These are phyloP conservation scores for Heliothis subflexa DNA, from an alignment of 1,140 invertebrate species.

Conservation along the genomic window DNA sequence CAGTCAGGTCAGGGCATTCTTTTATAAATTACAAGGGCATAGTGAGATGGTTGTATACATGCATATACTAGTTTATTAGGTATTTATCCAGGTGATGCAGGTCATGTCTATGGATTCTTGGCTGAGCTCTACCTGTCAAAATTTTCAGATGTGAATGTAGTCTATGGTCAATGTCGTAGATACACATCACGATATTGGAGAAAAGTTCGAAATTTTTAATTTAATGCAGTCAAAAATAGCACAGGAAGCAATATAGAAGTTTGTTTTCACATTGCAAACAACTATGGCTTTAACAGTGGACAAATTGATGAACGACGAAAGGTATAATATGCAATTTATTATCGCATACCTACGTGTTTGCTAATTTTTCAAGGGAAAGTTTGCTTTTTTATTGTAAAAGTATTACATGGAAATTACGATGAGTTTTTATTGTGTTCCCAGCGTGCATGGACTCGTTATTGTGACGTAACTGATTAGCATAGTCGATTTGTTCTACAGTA, in stretches of 20 bases:
- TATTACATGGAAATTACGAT: slow-evolving; percentile 24
- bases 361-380: slow-evolving; percentile 67
- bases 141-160: slow-evolving; percentile 34
- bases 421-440: slow-evolving; percentile 14
- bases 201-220: slow-evolving; percentile 57
- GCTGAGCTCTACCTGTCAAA: slow-evolving; percentile 24
- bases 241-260: slow-evolving; percentile 44
- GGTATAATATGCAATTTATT: slow-evolving; percentile 61
- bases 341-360: slow-evolving; percentile 48
- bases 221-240: slow-evolving; percentile 48
- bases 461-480: slow-evolving; percentile 34
- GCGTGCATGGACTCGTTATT: not conserved
- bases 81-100: not conserved
- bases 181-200: slow-evolving; percentile 55
- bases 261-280: slow-evolving; percentile 34
- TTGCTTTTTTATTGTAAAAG: slow-evolving; percentile 38
- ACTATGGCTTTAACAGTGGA: slow-evolving; percentile 77
- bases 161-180: slow-evolving; percentile 54
- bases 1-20: no score
- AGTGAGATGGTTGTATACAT: no score
- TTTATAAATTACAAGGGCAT: no score
- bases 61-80: no score
- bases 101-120: slow-evolving; percentile 2
- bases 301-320: slow-evolving; percentile 75
- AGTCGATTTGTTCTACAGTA: not conserved